These are phyloP conservation scores for Cynodonichthys magdalenae DNA, from an alignment of 2,797 vertebrate genomes.

Conservation along the genomic window DNA sequence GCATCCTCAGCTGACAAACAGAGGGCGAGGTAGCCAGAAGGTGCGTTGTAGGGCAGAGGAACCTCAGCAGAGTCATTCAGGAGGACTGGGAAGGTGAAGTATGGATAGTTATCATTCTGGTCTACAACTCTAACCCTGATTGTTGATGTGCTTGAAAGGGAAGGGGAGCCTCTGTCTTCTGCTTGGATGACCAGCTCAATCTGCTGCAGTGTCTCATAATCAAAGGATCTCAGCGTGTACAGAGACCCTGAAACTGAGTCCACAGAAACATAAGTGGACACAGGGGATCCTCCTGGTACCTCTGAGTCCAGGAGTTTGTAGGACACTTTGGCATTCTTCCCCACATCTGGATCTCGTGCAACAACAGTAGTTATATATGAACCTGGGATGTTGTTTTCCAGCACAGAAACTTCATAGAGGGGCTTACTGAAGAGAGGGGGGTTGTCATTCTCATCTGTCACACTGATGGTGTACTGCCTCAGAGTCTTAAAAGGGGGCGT, in stretches of 20 bases:
- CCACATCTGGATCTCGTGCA: conserved; percentile 75
- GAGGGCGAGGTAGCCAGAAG: conserved; percentile 69
- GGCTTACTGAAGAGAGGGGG: conserved; percentile 77
- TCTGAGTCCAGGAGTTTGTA: conserved; percentile 77
- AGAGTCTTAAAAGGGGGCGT: conserved; percentile 79
- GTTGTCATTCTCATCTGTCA: conserved; percentile 86
- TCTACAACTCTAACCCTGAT: conserved; percentile 75
- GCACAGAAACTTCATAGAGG: conserved; percentile 80
- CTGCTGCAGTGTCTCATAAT: conserved; percentile 70
- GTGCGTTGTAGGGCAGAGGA: conserved; percentile 63
- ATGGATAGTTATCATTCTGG: conserved; percentile 78
- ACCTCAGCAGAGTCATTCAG: conserved; percentile 71
- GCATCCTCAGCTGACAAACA: conserved; percentile 65
- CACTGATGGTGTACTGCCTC: conserved; percentile 80
- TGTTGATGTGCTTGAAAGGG: conserved; percentile 57
- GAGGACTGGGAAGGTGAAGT: conserved; percentile 71
- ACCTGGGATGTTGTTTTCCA: conserved; percentile 84
- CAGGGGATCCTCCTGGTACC: conserved; percentile 58
- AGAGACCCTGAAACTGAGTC: conserved; percentile 72
- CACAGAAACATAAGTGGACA: conserved; percentile 75
- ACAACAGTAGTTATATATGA: conserved; percentile 81
- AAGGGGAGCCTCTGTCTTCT: conserved; percentile 68
- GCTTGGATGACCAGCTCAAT: conserved; percentile 72
- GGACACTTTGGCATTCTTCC: conserved; percentile 72
- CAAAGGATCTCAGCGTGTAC: conserved; percentile 70